Evolutionary conservation across 2,797 vertebrate species (phyloP), one percentile per base, ranked within the genome.

Genomic region (Trachurus trachurus): DNA sequence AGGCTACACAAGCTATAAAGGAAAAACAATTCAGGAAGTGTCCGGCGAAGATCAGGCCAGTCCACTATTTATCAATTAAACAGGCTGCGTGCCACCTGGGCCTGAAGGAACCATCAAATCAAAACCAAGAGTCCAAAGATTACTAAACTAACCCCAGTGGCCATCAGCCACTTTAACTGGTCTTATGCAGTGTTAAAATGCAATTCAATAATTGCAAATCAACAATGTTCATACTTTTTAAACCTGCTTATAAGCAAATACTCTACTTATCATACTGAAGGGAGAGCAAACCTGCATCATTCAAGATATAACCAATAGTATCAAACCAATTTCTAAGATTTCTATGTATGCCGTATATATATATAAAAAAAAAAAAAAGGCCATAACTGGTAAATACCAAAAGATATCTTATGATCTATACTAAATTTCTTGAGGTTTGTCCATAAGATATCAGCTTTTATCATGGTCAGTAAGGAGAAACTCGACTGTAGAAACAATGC

Each of bases 221-320:
- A 78, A 76, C 37, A 78, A 71, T 80, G 40, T 63, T 83, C 45
- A 76, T 78, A 74, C 82, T 80, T 78, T 26, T 76, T 76, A 72
- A 72, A 87, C 49, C 42, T 74, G 80, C 66, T 91, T 88, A 70
- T 75, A 59, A 71, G 73, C 74, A 80, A 73, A 81, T 73, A 75
- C 26, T 89, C 73, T 84, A 83, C 53, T 75, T 29, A 79, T 65
- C 62, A 80, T 78, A 86, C 31, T 76, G n/a, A 81, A 67, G 58
- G 60, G 65, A 81, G 64, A 59, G 50, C 81, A 92, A 82, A 85
- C 63, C 62, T 66, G 73, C 59, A 84, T 81, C 82, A 87, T 85
- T 82, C 87, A 85, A 81, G 62, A 82, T 83, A 84, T 71, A 91
- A 80, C 82, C 85, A 88, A 84, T 61, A 84, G 54, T 86, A 89